Evolutionary conservation across 2,888 invertebrate species (phyloP).

Genomic region (Aproaerema taeniolella): DNA sequence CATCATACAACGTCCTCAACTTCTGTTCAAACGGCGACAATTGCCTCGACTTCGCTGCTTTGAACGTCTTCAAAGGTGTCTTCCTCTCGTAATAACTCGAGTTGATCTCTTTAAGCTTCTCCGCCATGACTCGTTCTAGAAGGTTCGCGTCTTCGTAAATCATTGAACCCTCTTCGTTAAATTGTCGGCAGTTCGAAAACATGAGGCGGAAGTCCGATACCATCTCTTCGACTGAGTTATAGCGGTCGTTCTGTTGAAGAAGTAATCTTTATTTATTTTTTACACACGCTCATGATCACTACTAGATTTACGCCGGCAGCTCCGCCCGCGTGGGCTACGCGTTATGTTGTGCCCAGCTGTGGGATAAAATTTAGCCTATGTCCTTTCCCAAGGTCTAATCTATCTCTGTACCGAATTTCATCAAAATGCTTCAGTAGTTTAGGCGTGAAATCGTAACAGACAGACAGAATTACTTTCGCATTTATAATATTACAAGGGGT

Average conservation of each 20-base stretch:
- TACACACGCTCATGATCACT: too few relatives aligned
- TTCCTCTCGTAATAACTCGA: constrained; percentile 75
- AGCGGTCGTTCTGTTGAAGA: constrained; percentile 80
- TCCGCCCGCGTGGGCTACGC: too few relatives aligned
- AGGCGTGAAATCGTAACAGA: too few relatives aligned
- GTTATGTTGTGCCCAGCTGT: too few relatives aligned
- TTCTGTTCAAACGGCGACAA: constrained; percentile 83
- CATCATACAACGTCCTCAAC: constrained; percentile 90
- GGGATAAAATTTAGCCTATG: too few relatives aligned
- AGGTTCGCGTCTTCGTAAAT: constrained; percentile 96
- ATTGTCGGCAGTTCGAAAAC: constrained; percentile 98
- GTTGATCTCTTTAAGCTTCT: constrained; percentile 87
- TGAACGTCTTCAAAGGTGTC: constrained; percentile 70
- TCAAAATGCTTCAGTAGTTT: too few relatives aligned
- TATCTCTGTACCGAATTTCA: too few relatives aligned
- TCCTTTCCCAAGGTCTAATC: too few relatives aligned
- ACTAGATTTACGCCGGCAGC: too few relatives aligned
- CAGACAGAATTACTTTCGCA: too few relatives aligned
- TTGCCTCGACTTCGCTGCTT: constrained; percentile 58
- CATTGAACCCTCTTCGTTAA: constrained; percentile 96
- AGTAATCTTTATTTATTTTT: too few relatives aligned
- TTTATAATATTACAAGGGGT: too few relatives aligned
- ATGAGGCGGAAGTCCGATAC: constrained; percentile 93
- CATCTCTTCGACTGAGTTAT: constrained; percentile 90
- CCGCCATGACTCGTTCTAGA: constrained; percentile 89